A percentile compares a stretch with the other conserved stretches of the same genome.
These are phyloP conservation scores for Mesodorylaimus sp. DNA, from an alignment of 2,888 invertebrate genomes.

Conservation along the genomic window DNA sequence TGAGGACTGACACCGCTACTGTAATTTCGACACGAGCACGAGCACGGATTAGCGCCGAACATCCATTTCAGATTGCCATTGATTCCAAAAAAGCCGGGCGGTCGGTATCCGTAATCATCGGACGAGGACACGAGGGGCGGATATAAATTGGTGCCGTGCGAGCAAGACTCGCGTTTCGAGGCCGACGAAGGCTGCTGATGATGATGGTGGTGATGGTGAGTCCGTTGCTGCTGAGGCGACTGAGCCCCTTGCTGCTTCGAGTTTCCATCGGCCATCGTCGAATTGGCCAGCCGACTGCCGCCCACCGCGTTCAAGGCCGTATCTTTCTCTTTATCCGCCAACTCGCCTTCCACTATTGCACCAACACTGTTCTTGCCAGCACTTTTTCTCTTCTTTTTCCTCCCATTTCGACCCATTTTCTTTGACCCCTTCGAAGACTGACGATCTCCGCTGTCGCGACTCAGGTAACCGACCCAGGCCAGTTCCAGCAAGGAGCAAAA, in stretches of 20 bases:
- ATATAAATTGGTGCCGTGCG: neutral
- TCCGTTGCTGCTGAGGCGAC: neutral
- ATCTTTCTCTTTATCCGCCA: neutral
- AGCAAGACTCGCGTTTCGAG: too few species aligned
- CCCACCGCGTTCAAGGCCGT: neutral
- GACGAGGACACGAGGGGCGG: constrained; percentile 13
- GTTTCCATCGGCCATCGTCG: neutral
- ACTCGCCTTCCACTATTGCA: neutral
- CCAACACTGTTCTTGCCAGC: neutral
- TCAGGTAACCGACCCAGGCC: constrained; percentile 12
- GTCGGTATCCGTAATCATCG: constrained; percentile 30
- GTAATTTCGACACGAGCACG: neutral
- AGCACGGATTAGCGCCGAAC: neutral
- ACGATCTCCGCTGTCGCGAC: constrained; percentile 8
- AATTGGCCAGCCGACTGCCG: neutral
- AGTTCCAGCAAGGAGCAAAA: constrained; percentile 12
- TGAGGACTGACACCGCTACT: too few species aligned
- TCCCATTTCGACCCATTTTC: neutral
- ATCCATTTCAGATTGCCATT: neutral
- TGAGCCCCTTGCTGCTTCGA: neutral
- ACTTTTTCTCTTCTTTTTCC: neutral
- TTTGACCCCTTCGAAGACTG: neutral
- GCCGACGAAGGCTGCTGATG: too few species aligned
- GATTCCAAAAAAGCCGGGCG: constrained; percentile 22
- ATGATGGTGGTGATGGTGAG: too few species aligned